Conservation (phyloP, 37 sponge, comb jelly and placozoan species). For the Cliona cf. orientalis region DNA sequence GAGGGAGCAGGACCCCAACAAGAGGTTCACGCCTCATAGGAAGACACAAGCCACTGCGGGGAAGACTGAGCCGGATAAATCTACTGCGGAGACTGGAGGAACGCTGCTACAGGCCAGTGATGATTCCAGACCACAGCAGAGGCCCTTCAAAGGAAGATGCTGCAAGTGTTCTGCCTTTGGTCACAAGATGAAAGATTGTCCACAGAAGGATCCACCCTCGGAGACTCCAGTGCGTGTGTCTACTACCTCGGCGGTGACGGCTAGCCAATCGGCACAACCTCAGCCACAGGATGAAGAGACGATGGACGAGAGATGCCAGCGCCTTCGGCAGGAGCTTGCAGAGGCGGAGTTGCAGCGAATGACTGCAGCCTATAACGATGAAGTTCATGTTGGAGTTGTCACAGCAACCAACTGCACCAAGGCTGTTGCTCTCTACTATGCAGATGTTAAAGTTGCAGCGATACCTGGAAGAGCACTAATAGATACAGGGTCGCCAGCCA, state of each 20-base stretch:
- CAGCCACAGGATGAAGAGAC: neutral
- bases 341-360: neutral
- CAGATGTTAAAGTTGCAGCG: neutral
- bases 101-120: no score
- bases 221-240: neutral
- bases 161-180: neutral
- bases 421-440: neutral
- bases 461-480: neutral
- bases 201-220: neutral
- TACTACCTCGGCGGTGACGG: neutral
- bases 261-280: no score
- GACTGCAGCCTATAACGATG: neutral
- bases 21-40: no score
- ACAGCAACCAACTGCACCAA: no score
- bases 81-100: no score
- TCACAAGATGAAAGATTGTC: slow-evolving; percentile 1
- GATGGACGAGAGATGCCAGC: neutral
- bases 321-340: neutral
- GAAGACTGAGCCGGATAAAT: no score
- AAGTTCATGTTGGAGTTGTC: neutral
- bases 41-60: no score
- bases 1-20: no score
- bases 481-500: neutral
- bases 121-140: neutral
- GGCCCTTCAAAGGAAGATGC: neutral